Percentiles rank a stretch among this genome's conserved stretches.
Evolutionary conservation across 1,140 invertebrate species (phyloP).

Genomic region (Eciton burchellii): DNA sequence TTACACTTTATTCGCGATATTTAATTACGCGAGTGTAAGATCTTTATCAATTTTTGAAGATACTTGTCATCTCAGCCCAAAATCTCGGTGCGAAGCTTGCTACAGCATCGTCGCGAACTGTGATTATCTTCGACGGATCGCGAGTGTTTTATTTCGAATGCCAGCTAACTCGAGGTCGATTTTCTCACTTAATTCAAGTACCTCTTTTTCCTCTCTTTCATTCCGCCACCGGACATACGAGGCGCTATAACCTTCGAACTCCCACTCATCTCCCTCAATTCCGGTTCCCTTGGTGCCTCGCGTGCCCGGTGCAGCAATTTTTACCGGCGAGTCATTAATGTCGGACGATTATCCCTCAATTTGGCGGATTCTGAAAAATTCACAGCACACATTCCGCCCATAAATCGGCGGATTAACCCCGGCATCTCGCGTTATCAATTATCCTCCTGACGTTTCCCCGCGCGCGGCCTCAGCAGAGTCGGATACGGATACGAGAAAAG

Average conservation of each 20-base stretch:
- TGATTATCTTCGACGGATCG: slow-evolving; percentile 12
- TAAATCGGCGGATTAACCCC: slow-evolving; percentile 84
- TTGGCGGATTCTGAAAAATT: slow-evolving; percentile 77
- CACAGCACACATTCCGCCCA: slow-evolving; percentile 75
- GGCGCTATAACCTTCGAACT: slow-evolving; percentile 43
- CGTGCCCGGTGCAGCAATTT: slow-evolving; percentile 50
- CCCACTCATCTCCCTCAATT: slow-evolving; percentile 71
- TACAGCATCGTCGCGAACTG: slow-evolving; percentile 22
- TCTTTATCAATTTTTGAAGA: background rate
- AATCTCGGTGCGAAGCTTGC: slow-evolving; percentile 4
- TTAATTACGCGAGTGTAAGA: slow-evolving; percentile 1
- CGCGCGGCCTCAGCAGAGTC: slow-evolving; percentile 26
- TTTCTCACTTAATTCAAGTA: slow-evolving; percentile 34
- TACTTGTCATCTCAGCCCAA: background rate
- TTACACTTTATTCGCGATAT: background rate
- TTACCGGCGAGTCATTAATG: slow-evolving; percentile 74
- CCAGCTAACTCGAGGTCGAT: slow-evolving; percentile 42
- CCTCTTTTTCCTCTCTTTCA: slow-evolving; percentile 19
- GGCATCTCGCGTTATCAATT: slow-evolving; percentile 84
- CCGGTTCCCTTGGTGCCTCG: slow-evolving; percentile 8
- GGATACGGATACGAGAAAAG: slow-evolving; percentile 15
- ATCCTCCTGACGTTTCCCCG: slow-evolving; percentile 63
- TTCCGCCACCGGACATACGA: slow-evolving; percentile 53
- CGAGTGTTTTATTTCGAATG: slow-evolving; percentile 43
- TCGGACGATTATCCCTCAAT: slow-evolving; percentile 83